Conservation (phyloP, 2,113 vertebrate genomes). For the Spea multiplicata region DNA sequence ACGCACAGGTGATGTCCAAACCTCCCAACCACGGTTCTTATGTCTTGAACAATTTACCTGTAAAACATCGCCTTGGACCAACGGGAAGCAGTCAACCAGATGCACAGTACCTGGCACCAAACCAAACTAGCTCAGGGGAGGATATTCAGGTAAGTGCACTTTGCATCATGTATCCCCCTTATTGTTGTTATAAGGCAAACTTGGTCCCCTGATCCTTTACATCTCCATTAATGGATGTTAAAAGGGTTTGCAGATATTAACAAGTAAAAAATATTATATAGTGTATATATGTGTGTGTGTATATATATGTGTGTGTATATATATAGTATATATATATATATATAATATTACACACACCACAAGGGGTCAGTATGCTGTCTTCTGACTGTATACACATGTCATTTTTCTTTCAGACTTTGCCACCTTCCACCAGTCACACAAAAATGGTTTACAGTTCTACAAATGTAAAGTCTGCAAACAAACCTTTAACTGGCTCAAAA, state of each 20-base stretch:
- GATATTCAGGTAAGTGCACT: conserved; percentile 66
- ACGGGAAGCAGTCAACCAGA: conserved; percentile 66
- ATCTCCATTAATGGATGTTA: no score
- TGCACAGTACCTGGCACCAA: conserved; percentile 58
- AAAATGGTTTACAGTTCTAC: conserved; percentile 78
- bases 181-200: no score
- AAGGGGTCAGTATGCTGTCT: conserved; percentile 22
- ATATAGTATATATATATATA: no score
- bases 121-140: conserved; percentile 66
- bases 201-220: no score
- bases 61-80: conserved; percentile 79
- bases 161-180: no score
- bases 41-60: conserved; percentile 84
- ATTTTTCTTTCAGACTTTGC: conserved; percentile 62
- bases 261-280: no score
- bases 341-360: conserved; percentile 28
- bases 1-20: conserved; percentile 76
- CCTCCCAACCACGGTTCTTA: conserved; percentile 81
- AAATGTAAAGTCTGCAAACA: conserved; percentile 74
- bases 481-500: conserved; percentile 80
- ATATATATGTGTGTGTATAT: neutral
- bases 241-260: no score
- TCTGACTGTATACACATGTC: no score
- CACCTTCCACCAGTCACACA: conserved; percentile 67
- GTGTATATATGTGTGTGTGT: no score